phyloP scores from a whole-genome alignment of 2,113 vertebrate species.

The Nibea coibor region DNA sequence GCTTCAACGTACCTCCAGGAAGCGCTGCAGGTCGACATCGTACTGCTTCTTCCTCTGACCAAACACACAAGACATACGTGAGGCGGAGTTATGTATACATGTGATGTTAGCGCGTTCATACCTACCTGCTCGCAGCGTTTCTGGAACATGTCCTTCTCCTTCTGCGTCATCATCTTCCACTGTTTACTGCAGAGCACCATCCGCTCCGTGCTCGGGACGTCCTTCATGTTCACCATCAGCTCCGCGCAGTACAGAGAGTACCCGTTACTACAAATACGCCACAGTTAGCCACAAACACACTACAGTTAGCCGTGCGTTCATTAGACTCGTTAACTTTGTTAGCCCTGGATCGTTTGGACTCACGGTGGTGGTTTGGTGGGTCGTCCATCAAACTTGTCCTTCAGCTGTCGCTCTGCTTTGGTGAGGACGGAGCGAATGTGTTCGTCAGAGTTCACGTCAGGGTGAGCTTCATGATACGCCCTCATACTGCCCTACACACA shows the following conservation, averaged over 20 bases:
- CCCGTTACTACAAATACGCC: constrained; percentile 74
- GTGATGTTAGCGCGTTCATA: accelerated
- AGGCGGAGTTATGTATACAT: neutral
- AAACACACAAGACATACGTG: neutral
- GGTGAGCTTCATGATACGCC: constrained; percentile 82
- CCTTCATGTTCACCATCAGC: constrained; percentile 90
- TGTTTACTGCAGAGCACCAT: constrained; percentile 88
- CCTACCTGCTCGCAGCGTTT: constrained; percentile 87
- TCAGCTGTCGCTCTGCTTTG: constrained; percentile 86
- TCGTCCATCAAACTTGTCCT: constrained; percentile 87
- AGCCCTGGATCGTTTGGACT: constrained; percentile 20
- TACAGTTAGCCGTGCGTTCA: too few species aligned
- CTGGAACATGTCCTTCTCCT: constrained; percentile 88
- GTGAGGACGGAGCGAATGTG: constrained; percentile 86
- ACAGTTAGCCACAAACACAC: neutral
- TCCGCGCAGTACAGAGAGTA: constrained; percentile 87
- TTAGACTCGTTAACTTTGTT: neutral
- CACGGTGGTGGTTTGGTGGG: constrained; percentile 87
- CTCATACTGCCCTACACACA: constrained; percentile 80
- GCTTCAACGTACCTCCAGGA: constrained; percentile 79
- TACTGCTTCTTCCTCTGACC: constrained; percentile 87
- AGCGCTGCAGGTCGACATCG: constrained; percentile 84
- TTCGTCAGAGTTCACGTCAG: constrained; percentile 80
- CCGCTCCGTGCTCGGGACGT: constrained; percentile 85
- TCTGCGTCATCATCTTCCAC: constrained; percentile 88